Evolutionary conservation across 2,113 vertebrate genomes (phyloP).

Genomic region (Ancistrus triradiatus): DNA sequence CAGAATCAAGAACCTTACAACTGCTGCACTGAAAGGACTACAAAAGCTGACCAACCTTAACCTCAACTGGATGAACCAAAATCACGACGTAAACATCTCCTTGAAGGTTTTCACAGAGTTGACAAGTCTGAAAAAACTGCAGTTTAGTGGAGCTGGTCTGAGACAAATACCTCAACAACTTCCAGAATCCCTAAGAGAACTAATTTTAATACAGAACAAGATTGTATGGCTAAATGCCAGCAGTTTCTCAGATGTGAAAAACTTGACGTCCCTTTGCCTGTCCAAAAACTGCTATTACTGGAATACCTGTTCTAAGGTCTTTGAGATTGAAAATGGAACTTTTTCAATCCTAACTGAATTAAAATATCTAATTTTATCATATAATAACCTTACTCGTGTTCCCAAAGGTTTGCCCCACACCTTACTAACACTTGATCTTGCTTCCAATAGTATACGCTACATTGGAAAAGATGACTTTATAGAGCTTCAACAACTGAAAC

Average conservation of each 20-base stretch:
- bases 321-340: slow-evolving; percentile 21
- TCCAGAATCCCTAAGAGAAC: slow-evolving; percentile 37
- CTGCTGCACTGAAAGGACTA: slow-evolving; percentile 50
- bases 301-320: slow-evolving; percentile 44
- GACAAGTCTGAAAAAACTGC: slow-evolving; percentile 53
- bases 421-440: slow-evolving; percentile 42
- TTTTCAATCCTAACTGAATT: slow-evolving; percentile 52
- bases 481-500: slow-evolving; percentile 41
- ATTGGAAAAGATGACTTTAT: slow-evolving; percentile 58
- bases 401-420: slow-evolving; percentile 48
- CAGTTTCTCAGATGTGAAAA: slow-evolving; percentile 41
- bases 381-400: slow-evolving; percentile 59
- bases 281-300: slow-evolving; percentile 59
- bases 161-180: slow-evolving; percentile 47
- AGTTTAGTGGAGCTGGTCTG: slow-evolving; percentile 45
- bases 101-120: slow-evolving; percentile 56
- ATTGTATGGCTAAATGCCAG: slow-evolving; percentile 44
- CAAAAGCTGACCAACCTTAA: slow-evolving; percentile 59
- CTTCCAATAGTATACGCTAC: slow-evolving; percentile 56
- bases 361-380: slow-evolving; percentile 46
- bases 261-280: slow-evolving; percentile 43
- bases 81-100: background rate
- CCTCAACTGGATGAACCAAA: slow-evolving; percentile 46
- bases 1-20: slow-evolving; percentile 54
- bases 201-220: slow-evolving; percentile 51